These are phyloP conservation scores for Pterobdella sp. DNA, from an alignment of 2,888 invertebrate species.

Conservation along the genomic window DNA sequence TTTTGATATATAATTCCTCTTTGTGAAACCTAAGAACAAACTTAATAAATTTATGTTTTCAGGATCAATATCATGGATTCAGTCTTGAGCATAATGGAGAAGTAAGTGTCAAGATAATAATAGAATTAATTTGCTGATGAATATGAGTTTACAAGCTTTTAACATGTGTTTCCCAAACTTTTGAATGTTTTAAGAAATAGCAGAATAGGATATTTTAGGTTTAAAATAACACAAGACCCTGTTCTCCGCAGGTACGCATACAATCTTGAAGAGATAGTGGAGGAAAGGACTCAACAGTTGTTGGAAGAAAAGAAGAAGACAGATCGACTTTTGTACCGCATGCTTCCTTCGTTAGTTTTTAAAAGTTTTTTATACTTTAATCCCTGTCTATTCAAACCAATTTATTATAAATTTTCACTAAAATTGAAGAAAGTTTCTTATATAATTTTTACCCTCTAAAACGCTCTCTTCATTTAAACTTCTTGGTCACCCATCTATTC, in stretches of 20 bases:
- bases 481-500: background rate
- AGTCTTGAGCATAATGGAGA: conserved; percentile 35
- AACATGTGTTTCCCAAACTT: no score
- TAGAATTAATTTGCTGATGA: no score
- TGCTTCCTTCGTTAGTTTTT: conserved; percentile 45
- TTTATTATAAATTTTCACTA: background rate
- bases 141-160: no score
- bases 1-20: background rate
- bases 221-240: background rate
- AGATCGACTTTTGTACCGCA: conserved; percentile 45
- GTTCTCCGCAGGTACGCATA: conserved; percentile 41
- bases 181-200: no score
- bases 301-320: conserved; percentile 48
- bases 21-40: background rate
- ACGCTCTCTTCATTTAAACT: background rate
- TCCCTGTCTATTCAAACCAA: background rate
- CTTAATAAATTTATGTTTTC: no score
- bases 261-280: conserved; percentile 45
- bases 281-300: conserved; percentile 46
- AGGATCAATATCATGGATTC: conserved; percentile 36
- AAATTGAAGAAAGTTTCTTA: background rate
- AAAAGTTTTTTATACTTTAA: background rate
- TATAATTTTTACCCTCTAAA: conserved; percentile 2
- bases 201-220: no score
- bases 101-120: conserved; percentile 42